These are phyloP conservation scores for Xestia sexstrigata DNA, from an alignment of 2,888 invertebrate species.

Conservation along the genomic window DNA sequence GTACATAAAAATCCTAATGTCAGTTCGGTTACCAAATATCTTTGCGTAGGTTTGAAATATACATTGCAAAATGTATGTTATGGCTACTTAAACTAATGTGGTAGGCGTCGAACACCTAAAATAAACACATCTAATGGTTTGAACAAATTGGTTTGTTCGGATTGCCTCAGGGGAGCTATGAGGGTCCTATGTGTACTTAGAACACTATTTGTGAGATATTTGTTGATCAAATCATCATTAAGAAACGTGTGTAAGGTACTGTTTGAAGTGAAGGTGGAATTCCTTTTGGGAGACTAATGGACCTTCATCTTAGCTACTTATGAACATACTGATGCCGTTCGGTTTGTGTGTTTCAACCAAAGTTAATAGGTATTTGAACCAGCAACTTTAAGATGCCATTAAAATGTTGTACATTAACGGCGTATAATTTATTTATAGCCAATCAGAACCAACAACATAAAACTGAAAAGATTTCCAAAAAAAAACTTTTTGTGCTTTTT, in stretches of 20 bases:
- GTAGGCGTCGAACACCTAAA: conserved; percentile 47
- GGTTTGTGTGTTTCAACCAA: neutral
- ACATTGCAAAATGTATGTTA: conserved; percentile 60
- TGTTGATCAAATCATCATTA: conserved; percentile 30
- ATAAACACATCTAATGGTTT: conserved; percentile 38
- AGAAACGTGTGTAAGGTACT: conserved; percentile 15
- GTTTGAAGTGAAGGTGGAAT: conserved; percentile 34
- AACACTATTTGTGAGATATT: conserved; percentile 18
- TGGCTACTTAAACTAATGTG: conserved; percentile 52
- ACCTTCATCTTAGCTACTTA: conserved; percentile 7
- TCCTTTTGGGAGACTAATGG: conserved; percentile 19
- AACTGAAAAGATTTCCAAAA: neutral
- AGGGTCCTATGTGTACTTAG: conserved; percentile 20
- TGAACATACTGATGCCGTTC: neutral
- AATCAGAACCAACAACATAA: neutral
- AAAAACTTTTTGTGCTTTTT: too few relatives aligned
- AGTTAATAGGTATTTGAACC: neutral
- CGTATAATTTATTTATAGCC: neutral
- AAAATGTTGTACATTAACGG: neutral
- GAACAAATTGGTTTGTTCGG: conserved; percentile 33
- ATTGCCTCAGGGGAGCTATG: conserved; percentile 29
- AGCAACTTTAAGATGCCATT: neutral
- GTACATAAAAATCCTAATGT: conserved; percentile 56
- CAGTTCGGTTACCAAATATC: conserved; percentile 53
- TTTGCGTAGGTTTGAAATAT: conserved; percentile 45